Evolutionary conservation across 2,888 invertebrate species (phyloP), one percentile per base, ranked within the genome.

Genomic region (Tipula vernalis): DNA sequence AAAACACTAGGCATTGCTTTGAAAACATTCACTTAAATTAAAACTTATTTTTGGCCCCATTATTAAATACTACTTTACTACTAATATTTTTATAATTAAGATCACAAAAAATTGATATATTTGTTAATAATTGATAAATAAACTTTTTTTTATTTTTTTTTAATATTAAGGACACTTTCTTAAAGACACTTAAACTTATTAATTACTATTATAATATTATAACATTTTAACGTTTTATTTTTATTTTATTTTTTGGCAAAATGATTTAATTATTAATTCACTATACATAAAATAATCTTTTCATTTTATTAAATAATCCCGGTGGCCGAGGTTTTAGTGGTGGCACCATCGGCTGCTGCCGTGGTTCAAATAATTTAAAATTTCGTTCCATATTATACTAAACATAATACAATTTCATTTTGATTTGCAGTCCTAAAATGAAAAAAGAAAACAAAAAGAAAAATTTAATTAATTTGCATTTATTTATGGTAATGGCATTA

Each of bases 291-390:
- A 57, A 57, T 28, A 71, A 71, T 10, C 71, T 18, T 71, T 28
- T 28, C 28, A 71, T 18, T 71, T 71, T 71, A 71, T 71, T 71
- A 71, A 28, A 28, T 71, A 71, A 51, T 89, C 90, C 90, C 87
- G 90, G 90, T 88, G 90, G 90, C 89, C 90, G 89, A 85, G 90
- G 90, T 87, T 90, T 90, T 86, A 89, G 89, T 87, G 90, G 90
- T 88, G 90, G 90, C 85, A 89, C 89, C 89, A 89, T 89, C 89
- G 89, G 89, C 89, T 89, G 89, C 86, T 89, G 88, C 88, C 89
- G 89, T 89, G 89, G 89, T 89, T 87, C 87, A 86, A 88, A 88
- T 87, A 88, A 87, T 28, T 71, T 71, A 28, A 28, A 71, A 10
- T 71, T 28, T 88, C 87, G 88, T 89, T 89, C 90, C 90, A 90